phyloP scores from a whole-genome alignment of 2,888 invertebrate genomes.

The Cryptophagus acutangulus region DNA sequence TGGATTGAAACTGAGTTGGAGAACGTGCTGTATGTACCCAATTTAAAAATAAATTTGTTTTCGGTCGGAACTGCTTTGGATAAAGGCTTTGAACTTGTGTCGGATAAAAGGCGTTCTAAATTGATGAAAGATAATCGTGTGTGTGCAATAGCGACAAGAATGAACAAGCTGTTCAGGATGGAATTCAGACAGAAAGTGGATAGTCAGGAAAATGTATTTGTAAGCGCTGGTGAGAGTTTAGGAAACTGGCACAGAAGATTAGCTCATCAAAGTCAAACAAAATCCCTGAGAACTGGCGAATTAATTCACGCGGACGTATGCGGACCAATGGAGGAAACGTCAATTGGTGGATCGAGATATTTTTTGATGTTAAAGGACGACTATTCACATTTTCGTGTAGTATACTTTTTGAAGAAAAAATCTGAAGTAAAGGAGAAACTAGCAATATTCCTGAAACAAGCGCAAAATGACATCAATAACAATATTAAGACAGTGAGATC shows the following conservation, averaged over 20 bases:
- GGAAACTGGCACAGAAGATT: too few species aligned
- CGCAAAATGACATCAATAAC: slow-evolving; percentile 10
- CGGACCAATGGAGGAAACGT: too few species aligned
- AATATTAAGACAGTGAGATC: slow-evolving; percentile 7
- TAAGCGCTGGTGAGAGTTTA: not conserved
- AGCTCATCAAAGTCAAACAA: too few species aligned
- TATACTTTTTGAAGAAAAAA: slow-evolving; percentile 22
- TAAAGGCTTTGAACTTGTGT: slow-evolving; percentile 3
- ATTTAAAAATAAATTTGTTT: slow-evolving; percentile 2
- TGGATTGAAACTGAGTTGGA: slow-evolving; percentile 10
- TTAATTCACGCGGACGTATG: too few species aligned
- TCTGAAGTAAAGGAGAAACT: slow-evolving; percentile 13
- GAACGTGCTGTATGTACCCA: slow-evolving; percentile 5
- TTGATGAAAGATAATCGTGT: slow-evolving; percentile 7
- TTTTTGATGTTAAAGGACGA: too few species aligned
- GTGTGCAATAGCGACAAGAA: slow-evolving; percentile 6
- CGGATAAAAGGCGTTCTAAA: slow-evolving; percentile 6
- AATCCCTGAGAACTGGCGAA: too few species aligned
- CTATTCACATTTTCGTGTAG: too few species aligned
- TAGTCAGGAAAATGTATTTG: not conserved
- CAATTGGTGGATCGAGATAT: too few species aligned
- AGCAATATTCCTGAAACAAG: slow-evolving; percentile 6
- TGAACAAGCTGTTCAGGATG: slow-evolving; percentile 5
- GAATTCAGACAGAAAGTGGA: not conserved
- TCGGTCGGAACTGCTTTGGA: slow-evolving; percentile 3